Conservation (phyloP, 2,797 vertebrate genomes). For the Gallinago stenura region DNA sequence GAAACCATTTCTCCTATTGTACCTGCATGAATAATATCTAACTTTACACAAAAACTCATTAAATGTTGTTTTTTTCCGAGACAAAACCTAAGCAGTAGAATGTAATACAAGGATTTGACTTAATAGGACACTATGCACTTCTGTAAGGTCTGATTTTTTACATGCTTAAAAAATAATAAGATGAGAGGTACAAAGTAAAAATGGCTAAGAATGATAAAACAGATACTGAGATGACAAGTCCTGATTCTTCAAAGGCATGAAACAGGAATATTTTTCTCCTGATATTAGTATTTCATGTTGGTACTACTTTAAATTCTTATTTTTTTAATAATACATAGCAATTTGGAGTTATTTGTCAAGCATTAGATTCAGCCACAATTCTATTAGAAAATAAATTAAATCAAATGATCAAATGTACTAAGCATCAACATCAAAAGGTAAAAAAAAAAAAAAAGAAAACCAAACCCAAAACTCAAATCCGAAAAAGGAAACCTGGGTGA, state of each 20-base stretch:
- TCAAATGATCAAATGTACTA: background rate
- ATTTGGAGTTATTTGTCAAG: background rate
- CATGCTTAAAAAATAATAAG: background rate
- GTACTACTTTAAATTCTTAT: background rate
- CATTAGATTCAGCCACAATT: background rate
- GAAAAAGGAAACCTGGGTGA: background rate
- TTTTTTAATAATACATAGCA: background rate
- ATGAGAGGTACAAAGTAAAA: background rate
- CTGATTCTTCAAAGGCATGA: background rate
- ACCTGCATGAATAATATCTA: slow-evolving; percentile 50
- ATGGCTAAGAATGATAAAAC: background rate
- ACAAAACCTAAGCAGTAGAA: slow-evolving; percentile 21
- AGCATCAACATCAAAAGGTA: background rate
- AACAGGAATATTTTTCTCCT: background rate
- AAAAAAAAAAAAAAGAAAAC: background rate
- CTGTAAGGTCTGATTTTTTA: background rate
- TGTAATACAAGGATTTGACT: slow-evolving; percentile 18
- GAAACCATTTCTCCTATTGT: slow-evolving; percentile 35
- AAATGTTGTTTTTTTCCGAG: background rate
- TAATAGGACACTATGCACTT: background rate
- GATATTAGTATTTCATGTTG: background rate
- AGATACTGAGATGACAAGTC: background rate
- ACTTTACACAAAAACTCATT: slow-evolving; percentile 39
- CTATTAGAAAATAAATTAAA: slow-evolving; percentile 16
- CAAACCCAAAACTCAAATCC: no score